These are phyloP conservation scores for Lepisosteus osseus DNA, from an alignment of 2,113 vertebrate genomes.

Conservation along the genomic window DNA sequence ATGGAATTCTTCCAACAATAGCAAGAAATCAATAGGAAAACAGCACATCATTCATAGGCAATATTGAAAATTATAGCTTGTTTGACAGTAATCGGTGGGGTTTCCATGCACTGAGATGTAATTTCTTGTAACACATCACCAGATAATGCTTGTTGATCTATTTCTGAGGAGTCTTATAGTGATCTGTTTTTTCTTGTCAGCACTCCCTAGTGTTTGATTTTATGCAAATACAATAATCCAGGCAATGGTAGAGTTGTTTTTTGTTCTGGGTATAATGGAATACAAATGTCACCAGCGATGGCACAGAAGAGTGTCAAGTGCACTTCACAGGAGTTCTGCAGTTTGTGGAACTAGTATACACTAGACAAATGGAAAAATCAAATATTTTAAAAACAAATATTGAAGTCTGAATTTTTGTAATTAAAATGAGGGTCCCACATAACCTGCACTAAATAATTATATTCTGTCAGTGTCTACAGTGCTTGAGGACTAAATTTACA, in stretches of 20 bases:
- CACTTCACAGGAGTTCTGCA: constrained; percentile 1
- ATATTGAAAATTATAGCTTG: constrained; percentile 67
- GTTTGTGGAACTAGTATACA: no score
- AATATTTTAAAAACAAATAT: no score
- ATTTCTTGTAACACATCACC: constrained; percentile 52
- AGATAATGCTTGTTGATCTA: constrained; percentile 48
- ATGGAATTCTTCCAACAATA: constrained; percentile 60
- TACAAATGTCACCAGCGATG: constrained; percentile 24
- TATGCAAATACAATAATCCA: constrained; percentile 65
- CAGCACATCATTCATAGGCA: constrained; percentile 55
- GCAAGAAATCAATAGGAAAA: constrained; percentile 70
- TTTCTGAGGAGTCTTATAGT: constrained; percentile 46
- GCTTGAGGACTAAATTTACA: no score
- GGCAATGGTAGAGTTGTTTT: constrained; percentile 56
- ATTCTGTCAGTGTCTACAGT: no score
- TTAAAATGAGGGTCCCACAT: no score
- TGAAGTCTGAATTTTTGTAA: no score
- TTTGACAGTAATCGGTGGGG: constrained; percentile 58
- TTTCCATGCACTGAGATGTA: constrained; percentile 41
- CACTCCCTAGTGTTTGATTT: constrained; percentile 52
- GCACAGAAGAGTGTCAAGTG: not conserved
- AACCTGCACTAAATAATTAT: no score
- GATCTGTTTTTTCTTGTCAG: constrained; percentile 54
- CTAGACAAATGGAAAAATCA: no score
- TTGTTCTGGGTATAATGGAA: constrained; percentile 23